Conservation (phyloP, 2,113 vertebrate genomes). For the Glaucidium brasilianum region DNA sequence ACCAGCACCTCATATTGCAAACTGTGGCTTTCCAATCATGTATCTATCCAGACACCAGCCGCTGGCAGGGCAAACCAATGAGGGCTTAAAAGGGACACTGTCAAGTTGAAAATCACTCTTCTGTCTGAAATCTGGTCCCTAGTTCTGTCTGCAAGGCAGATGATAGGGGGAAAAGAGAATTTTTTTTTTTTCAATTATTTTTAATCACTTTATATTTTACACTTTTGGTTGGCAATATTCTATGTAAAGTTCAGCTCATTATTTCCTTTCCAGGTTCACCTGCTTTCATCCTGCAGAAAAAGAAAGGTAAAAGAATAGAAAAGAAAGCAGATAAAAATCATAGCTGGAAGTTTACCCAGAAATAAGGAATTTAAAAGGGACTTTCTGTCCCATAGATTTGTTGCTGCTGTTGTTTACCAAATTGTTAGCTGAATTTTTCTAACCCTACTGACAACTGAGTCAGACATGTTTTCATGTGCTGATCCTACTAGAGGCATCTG, state of each 20-base stretch:
- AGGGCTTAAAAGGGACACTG: not conserved
- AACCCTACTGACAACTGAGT: not conserved
- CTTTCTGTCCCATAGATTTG: not conserved
- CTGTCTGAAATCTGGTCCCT: not conserved
- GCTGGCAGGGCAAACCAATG: fast-evolving
- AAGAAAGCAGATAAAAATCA: not conserved
- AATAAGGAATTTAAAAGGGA: not conserved
- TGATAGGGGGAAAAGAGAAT: not conserved
- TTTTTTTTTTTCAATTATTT: not conserved
- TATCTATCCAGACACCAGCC: not conserved
- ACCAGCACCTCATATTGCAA: not conserved
- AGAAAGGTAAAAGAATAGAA: not conserved
- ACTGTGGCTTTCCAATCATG: not conserved
- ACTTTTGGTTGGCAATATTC: not conserved
- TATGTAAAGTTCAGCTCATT: not conserved
- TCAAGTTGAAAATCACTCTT: slow-evolving; percentile 12
- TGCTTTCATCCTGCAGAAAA: not conserved
- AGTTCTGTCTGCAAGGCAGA: not conserved
- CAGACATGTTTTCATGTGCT: not conserved
- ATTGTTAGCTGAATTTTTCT: not conserved
- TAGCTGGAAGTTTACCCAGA: not conserved
- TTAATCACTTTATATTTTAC: not conserved
- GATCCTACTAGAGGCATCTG: not conserved
- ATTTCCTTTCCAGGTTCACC: not conserved
- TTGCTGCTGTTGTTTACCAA: not conserved